Evolutionary conservation across 2,888 invertebrate species (phyloP), one percentile per base, ranked within the genome.

Genomic region (Anticlea derivata): DNA sequence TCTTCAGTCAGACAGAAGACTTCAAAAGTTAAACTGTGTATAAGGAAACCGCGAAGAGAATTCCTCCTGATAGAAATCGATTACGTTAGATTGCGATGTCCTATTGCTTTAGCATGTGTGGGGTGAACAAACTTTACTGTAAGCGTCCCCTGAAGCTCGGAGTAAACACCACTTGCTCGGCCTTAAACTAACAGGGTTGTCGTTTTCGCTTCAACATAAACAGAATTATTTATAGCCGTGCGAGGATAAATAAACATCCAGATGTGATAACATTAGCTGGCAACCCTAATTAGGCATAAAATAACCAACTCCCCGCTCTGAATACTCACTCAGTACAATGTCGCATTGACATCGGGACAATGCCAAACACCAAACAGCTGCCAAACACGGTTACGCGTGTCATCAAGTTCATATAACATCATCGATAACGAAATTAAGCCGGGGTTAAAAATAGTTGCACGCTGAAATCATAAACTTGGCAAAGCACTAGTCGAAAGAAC

Each of bases 51-150:
- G 29, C 50, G 22, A 49, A 43, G 31, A 49, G 6, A 30, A 34
- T 20, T 33, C 8, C 47, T 33, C 31, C 47, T 31, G 37, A 56
- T 53, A 50, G 52, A 40, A 44, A 60, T 45, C 55, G 44, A 51
- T 58, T 60, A 55, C 40, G 50, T 47, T n/a, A 37, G 40, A 53
- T 58, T 50, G 53, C 61, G 46, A 51, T 52, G 44, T 31, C 30
- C 47, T 55, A 58, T 40, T 48, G 48, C 57, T 53, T 58, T 59
- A 63, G 61, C 68, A 70, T 66, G 69, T 63, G 67, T 35, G 51
- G 71, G 85, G 81, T 86, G 70, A 84, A 82, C 62, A 78, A 84
- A 83, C 86, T 86, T 76, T 73, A 70, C 63, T 68, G 67, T 73
- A 66, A 73, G 68, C 79, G 78, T 78, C 75, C 75, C 76, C 70